Base-by-base conservation (phyloP, 2,113 vertebrate genomes). In the Coryphaenoides rupestris region DNA sequence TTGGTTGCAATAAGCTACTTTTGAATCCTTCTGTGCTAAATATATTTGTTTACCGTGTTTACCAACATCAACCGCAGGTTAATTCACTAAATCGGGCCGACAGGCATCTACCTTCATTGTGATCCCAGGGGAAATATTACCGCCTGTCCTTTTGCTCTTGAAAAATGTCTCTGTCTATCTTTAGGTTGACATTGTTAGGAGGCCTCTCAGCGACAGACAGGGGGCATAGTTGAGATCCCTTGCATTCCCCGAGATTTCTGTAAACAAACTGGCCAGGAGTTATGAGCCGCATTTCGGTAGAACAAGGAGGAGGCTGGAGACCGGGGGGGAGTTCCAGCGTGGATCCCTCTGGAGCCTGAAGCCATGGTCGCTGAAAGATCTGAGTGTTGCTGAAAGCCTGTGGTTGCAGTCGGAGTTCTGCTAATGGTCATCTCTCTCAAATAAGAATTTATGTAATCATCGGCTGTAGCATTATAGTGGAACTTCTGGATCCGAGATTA, bases 121-220 rank as follows among this genome's bases (percentile, higher is more conserved):
- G 33, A 40, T 12, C n/a, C n/a, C 33, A 40, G 33, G 33, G 33
- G 33, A 12, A 40, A 1, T 10, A 14, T 55, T 50, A 10, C 7
- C 19, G 4, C 2, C 16, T 19, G 17, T 54, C 17, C 19, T 57
- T 50, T 19, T 52, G 56, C 14, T 2, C 19, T 58, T 73, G 75
- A 65, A 78, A 79, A 5, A 62, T 1, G 3, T 89, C 84, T 3
- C 75, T 63, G 4, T 79, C 70, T 58, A 82, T 74, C 77, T 87
- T 87, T 22, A 90, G 82, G 0, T 26, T 19, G 60, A 86, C 21
- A 52, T 89, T 86, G 66, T 89, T 77, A n/a, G 89, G 74, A 72
- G 88, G 88, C 57, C 75, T 81, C 60, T 26, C 58, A 7, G 54
- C 62, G 47, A 15, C 13, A 16, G 73, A 78, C 69, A 89, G 72